Evolutionary conservation across 2,888 invertebrate species (phyloP).

Genomic region (Lacanobia oleracea): DNA sequence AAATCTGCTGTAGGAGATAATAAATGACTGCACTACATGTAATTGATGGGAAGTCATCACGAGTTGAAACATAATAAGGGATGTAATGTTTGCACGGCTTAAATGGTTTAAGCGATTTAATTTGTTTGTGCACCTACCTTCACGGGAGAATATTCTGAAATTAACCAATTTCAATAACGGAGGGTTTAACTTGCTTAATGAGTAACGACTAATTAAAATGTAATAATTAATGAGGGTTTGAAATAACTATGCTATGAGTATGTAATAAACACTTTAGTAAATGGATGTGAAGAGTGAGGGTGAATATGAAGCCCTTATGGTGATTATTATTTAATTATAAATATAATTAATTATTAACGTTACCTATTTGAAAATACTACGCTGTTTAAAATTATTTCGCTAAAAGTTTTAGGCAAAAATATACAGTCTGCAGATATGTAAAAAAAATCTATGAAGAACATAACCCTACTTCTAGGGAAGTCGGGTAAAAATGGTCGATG

Average conservation of each 20-base stretch:
- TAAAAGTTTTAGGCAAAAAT: too few species aligned
- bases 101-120: constrained; percentile 16
- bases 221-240: neutral
- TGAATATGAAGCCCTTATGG: too few species aligned
- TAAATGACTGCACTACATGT: neutral
- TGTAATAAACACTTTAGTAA: neutral
- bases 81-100: constrained; percentile 1
- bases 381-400: too few species aligned
- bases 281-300: too few species aligned
- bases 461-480: too few species aligned
- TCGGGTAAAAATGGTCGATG: too few species aligned
- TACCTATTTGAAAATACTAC: too few species aligned
- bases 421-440: too few species aligned
- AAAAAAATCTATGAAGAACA: too few species aligned
- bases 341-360: too few species aligned
- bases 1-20: neutral
- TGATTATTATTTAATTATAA: too few species aligned
- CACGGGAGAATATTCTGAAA: constrained; percentile 7
- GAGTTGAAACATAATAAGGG: neutral
- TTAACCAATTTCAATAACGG: constrained; percentile 24
- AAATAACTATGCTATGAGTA: neutral
- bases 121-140: constrained; percentile 3
- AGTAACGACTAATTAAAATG: constrained; percentile 24
- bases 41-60: neutral
- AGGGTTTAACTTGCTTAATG: constrained; percentile 8